Conservation (phyloP, 1,140 invertebrate species). For the Samia ricini region DNA sequence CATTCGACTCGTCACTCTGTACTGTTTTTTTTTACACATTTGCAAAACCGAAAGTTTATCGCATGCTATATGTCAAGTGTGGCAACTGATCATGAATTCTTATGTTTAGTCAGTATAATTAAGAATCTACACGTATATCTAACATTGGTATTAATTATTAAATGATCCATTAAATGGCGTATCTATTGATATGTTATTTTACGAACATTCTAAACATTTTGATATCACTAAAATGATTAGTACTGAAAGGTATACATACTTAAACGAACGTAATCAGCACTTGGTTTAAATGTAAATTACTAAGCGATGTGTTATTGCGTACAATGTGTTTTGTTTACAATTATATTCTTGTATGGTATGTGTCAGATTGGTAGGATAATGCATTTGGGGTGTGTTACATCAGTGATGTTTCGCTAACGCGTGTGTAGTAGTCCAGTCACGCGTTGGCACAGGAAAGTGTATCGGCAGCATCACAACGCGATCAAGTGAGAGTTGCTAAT, state of each 20-base stretch:
- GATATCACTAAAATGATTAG: no score
- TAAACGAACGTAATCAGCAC: neutral
- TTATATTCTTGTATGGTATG: slow-evolving; percentile 10
- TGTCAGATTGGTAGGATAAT: slow-evolving; percentile 44
- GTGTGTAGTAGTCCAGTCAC: slow-evolving; percentile 53
- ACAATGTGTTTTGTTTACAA: slow-evolving; percentile 2
- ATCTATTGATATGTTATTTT: neutral
- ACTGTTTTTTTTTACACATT: neutral
- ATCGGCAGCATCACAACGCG: slow-evolving; percentile 63
- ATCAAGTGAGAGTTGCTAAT: slow-evolving; percentile 56
- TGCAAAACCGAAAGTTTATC: slow-evolving; percentile 45
- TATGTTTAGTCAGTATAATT: slow-evolving; percentile 17
- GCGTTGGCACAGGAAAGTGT: slow-evolving; percentile 60
- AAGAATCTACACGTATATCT: neutral
- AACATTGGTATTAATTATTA: neutral
- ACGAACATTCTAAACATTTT: no score
- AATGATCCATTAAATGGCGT: neutral
- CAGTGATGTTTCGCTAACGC: slow-evolving; percentile 38
- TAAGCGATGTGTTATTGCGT: slow-evolving; percentile 1
- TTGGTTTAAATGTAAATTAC: neutral
- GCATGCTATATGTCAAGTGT: slow-evolving; percentile 56
- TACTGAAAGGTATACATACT: neutral
- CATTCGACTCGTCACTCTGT: neutral
- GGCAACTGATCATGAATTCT: slow-evolving; percentile 44
- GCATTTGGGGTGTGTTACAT: slow-evolving; percentile 60